Evolutionary conservation across 2,888 invertebrate genomes (phyloP).

Genomic region (Myathropa florea): DNA sequence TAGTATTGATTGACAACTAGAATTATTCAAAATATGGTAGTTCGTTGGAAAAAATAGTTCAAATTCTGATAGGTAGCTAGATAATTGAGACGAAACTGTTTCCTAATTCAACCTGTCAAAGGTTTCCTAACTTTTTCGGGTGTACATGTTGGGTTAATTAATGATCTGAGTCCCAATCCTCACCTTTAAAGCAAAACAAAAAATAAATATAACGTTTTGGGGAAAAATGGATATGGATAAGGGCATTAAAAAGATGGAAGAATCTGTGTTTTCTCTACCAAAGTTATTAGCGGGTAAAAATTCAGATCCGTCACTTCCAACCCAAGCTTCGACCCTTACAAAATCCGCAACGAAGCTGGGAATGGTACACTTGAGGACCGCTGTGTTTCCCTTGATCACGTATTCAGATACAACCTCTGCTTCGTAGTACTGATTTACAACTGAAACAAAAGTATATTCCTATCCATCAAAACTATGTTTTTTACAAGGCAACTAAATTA

Average conservation of each 20-base stretch:
- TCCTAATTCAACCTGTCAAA: not conserved
- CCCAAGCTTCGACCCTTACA: conserved; percentile 93
- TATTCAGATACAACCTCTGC: conserved; percentile 94
- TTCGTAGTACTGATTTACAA: conserved; percentile 94
- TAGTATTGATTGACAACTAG: conserved; percentile 88
- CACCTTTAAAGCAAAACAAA: not conserved
- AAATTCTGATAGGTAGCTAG: not conserved
- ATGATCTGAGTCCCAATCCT: not conserved
- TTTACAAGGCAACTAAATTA: not conserved
- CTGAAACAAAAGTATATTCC: conserved; percentile 81
- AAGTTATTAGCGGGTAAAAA: conserved; percentile 87
- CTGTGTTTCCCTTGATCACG: conserved; percentile 93
- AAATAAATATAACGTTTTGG: not conserved
- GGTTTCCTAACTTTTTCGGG: not conserved
- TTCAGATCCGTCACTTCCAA: conserved; percentile 85
- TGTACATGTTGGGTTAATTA: not conserved
- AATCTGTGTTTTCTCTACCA: conserved; percentile 82
- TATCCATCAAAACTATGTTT: not conserved
- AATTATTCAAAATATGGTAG: conserved; percentile 30
- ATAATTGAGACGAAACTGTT: not conserved
- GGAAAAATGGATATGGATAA: conserved; percentile 6
- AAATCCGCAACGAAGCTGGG: conserved; percentile 95
- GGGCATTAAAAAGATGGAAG: not conserved
- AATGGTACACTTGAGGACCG: conserved; percentile 93
- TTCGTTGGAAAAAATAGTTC: conserved; percentile 70